A percentile compares a stretch with the other conserved stretches of the same genome.
Conservation (phyloP, 2,888 invertebrate genomes). For the Lordiphosa fenestrarum region DNA sequence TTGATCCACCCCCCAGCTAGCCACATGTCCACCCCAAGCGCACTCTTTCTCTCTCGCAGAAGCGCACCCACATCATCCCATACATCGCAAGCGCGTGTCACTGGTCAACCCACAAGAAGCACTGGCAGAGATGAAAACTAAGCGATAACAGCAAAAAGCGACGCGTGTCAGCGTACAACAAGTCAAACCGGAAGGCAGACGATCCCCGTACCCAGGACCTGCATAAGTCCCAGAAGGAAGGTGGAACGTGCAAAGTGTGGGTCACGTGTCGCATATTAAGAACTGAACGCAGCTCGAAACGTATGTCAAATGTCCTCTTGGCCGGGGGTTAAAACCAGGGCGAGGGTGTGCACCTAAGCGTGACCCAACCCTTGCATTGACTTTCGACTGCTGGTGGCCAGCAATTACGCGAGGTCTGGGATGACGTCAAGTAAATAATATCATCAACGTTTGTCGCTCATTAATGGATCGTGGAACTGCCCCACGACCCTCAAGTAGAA, state of each 20-base stretch:
- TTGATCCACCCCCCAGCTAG: conserved; percentile 44
- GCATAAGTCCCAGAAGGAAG: conserved; percentile 48
- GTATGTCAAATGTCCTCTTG: conserved; percentile 70
- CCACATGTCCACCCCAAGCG: conserved; percentile 43
- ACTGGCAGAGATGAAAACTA: conserved; percentile 41
- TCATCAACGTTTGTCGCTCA: conserved; percentile 69
- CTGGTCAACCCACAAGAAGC: conserved; percentile 60
- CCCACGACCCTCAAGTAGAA: conserved; percentile 3
- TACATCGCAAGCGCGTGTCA: conserved; percentile 53
- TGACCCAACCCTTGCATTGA: conserved; percentile 54
- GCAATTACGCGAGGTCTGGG: conserved; percentile 46
- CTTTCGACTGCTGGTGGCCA: conserved; percentile 52
- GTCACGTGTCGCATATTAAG: conserved; percentile 72
- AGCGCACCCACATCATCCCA: conserved; percentile 50
- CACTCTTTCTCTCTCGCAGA: conserved; percentile 1
- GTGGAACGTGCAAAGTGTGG: conserved; percentile 67
- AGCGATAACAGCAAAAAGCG: conserved; percentile 39
- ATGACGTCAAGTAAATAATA: conserved; percentile 60
- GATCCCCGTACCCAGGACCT: conserved; percentile 53
- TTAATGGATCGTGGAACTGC: conserved; percentile 46
- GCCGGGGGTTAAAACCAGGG: conserved; percentile 22
- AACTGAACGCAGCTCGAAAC: conserved; percentile 66
- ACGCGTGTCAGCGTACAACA: conserved; percentile 75
- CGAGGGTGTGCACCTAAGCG: conserved; percentile 68
- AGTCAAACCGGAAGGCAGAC: conserved; percentile 73